phyloP scores from a whole-genome alignment of 2,113 vertebrate genomes.

The Scopus umbretta region DNA sequence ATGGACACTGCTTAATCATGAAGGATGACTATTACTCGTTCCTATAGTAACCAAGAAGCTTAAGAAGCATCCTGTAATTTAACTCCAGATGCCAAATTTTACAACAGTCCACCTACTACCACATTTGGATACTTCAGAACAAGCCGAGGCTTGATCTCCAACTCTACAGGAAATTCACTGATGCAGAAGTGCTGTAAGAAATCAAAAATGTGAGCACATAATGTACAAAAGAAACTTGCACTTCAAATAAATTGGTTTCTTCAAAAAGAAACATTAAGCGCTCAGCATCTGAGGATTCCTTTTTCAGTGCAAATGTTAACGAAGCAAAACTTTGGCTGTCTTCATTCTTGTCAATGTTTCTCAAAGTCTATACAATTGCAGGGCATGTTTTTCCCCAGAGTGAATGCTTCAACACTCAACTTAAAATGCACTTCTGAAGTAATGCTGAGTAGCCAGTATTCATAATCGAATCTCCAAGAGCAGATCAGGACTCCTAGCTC shows the following conservation, averaged over 20 bases:
- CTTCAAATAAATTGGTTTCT: constrained; percentile 53
- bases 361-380: neutral
- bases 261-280: constrained; percentile 45
- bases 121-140: constrained; percentile 59
- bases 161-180: constrained; percentile 3
- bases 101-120: constrained; percentile 60
- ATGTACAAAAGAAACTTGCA: constrained; percentile 18
- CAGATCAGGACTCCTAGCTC: neutral
- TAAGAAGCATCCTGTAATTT: constrained; percentile 77
- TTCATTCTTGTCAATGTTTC: neutral
- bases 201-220: neutral
- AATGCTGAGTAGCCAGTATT: neutral
- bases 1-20: constrained; percentile 77
- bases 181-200: neutral
- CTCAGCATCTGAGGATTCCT: constrained; percentile 41
- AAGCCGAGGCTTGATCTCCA: constrained; percentile 34
- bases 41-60: constrained; percentile 72
- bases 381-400: neutral
- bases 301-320: constrained; percentile 31
- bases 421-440: neutral
- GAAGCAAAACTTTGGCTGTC: neutral
- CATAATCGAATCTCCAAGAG: neutral
- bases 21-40: constrained; percentile 78
- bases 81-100: constrained; percentile 70
- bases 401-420: neutral